Evolutionary conservation across 1,140 invertebrate genomes (phyloP), one percentile per base, ranked within the genome.

Genomic region (Drosophila dunni): DNA sequence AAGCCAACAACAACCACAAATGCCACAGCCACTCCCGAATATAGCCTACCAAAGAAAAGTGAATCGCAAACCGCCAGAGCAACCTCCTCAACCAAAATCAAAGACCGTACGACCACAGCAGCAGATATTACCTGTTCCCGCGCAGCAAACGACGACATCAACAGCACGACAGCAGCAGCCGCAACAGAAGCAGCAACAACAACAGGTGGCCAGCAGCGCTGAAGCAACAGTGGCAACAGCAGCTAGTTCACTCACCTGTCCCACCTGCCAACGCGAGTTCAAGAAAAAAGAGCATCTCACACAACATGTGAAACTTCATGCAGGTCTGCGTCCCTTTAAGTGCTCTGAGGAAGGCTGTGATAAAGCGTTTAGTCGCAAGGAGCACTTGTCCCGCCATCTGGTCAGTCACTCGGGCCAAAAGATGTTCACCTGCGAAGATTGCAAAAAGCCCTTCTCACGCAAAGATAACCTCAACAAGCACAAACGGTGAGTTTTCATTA

Each of bases 401-500:
- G 94, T 95, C 2, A 95, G 95, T 5, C 96, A 97, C 84, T 96
- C 95, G 0, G 96, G 96, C 0, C 93, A 96, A 68, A 96, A 96
- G 74, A 94, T 95, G 90, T 96, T 95, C 81, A 94, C 94, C 34
- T 97, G 96, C 84, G 95, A 96, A 44, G 93, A 96, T 6, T 97
- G 96, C 90, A 94, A 94, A 3, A 97, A 97, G 80, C 94, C 94
- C 50, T 97, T 97, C 75, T 95, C 95, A 0, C 94, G 96, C 1
- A 96, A 96, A 79, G 96, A 96, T 78, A 96, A 96, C 83, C 91
- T 97, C 0, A 94, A 95, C 60, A 96, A 96, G 74, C 96, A 97
- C 90, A 93, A 94, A 60, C 94, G 88, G 92, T 92, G 36, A 2
- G 34, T 53, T 0, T 7, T n/a, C n/a, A n/a, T n/a, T 10, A 46